phyloP scores from a whole-genome alignment of 2,113 vertebrate genomes.

The Lagopus leucura region DNA sequence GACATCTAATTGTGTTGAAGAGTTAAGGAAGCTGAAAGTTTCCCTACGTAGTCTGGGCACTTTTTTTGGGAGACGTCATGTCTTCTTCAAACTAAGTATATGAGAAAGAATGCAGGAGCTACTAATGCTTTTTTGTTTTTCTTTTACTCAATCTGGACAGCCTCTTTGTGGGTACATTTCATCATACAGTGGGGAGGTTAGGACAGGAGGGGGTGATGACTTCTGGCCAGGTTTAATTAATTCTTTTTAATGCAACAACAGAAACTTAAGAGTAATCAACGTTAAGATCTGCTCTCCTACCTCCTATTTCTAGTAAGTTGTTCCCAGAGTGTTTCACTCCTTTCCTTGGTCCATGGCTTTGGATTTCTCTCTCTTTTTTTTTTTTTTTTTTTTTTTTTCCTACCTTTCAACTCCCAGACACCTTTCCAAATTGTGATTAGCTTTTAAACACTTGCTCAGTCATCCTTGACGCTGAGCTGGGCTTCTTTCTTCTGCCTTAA shows the following conservation, averaged over 20 bases:
- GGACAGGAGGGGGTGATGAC: not conserved
- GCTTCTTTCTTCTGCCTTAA: not conserved
- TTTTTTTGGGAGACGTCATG: not conserved
- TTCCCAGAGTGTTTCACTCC: not conserved
- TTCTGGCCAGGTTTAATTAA: not conserved
- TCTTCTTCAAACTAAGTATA: not conserved
- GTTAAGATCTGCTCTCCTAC: not conserved
- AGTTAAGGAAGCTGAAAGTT: not conserved
- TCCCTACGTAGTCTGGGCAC: not conserved
- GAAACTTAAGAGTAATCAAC: accelerated
- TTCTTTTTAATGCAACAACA: not conserved
- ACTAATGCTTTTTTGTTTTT: not conserved
- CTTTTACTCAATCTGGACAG: not conserved
- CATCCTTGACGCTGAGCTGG: not conserved
- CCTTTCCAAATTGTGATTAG: not conserved
- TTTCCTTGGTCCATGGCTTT: not conserved
- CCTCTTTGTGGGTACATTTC: not conserved
- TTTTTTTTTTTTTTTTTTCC: not conserved
- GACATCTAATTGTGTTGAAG: not conserved
- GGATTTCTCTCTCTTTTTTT: not conserved
- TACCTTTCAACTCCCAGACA: not conserved
- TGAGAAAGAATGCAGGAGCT: not conserved
- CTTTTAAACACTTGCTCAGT: slow-evolving; percentile 24
- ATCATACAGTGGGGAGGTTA: not conserved
- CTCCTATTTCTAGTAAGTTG: not conserved